phyloP scores from a whole-genome alignment of 1,140 invertebrate genomes.

The Drosophila dunni region DNA sequence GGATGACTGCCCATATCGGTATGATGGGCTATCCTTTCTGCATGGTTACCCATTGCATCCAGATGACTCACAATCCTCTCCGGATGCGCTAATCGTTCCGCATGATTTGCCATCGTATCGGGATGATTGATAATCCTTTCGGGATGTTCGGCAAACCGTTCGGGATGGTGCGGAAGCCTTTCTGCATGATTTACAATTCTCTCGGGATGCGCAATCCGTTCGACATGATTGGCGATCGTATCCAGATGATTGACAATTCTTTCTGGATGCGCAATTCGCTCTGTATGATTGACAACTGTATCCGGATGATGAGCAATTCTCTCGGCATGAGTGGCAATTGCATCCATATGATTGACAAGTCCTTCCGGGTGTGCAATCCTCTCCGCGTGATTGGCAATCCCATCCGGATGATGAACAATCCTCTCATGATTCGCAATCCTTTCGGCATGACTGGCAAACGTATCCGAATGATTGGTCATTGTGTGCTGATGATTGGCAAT shows the following conservation, averaged over 20 bases:
- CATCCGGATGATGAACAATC: neutral
- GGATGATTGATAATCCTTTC: neutral
- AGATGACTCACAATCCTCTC: neutral
- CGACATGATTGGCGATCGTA: neutral
- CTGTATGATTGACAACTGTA: conserved; percentile 1
- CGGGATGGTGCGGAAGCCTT: neutral
- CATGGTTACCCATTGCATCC: neutral
- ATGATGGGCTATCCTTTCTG: neutral
- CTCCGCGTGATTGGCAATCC: conserved; percentile 8
- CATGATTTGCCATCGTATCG: neutral
- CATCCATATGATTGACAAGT: neutral
- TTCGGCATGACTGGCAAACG: neutral
- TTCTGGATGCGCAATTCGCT: neutral
- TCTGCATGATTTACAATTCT: neutral
- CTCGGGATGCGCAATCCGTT: neutral
- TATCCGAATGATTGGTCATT: neutral
- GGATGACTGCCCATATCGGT: conserved; percentile 6
- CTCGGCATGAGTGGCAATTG: neutral
- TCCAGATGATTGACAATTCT: conserved; percentile 13
- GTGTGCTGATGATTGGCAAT: neutral
- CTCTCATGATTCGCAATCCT: neutral
- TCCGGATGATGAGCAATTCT: neutral
- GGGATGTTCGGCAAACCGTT: neutral
- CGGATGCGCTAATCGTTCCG: neutral
- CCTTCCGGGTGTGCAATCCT: neutral